Evolutionary conservation across 92 coral and sea anemone species (phyloP).

Genomic region (Heteractis magnifica): DNA sequence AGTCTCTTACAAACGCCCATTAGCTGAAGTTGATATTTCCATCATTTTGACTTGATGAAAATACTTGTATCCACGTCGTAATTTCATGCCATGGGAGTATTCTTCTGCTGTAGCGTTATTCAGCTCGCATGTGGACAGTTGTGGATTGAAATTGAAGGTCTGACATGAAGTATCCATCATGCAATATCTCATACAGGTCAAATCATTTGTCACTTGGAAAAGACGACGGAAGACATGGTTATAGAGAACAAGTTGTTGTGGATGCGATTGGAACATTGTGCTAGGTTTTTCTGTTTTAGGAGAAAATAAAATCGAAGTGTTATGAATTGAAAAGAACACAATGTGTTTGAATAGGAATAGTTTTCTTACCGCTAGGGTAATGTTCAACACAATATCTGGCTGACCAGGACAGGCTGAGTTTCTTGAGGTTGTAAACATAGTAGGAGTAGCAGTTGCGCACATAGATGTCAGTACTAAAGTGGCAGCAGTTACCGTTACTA

Average conservation of each 20-base stretch:
- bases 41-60: background rate
- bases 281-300: background rate
- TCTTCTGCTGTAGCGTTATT: conserved; percentile 15
- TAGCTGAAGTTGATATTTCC: too few relatives aligned
- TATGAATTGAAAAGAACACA: background rate
- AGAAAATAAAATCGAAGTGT: background rate
- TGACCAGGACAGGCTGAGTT: conserved; percentile 1
- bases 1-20: too few relatives aligned
- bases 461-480: background rate
- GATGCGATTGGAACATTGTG: background rate
- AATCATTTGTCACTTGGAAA: background rate
- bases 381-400: conserved; percentile 19
- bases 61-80: background rate
- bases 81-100: background rate
- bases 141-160: conserved; percentile 15
- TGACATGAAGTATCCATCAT: background rate
- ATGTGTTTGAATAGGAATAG: background rate
- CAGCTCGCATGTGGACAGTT: conserved; percentile 12
- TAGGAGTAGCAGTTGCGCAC: conserved; percentile 16
- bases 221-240: conserved; percentile 11
- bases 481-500: conserved; percentile 15
- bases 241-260: conserved; percentile 7
- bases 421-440: conserved; percentile 21
- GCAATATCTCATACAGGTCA: conserved; percentile 12
- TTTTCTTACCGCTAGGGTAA: conserved; percentile 1